Percentiles rank a stretch among this genome's conserved stretches.
Conservation (phyloP, 2,888 invertebrate species). For the Agrotis exclamationis region DNA sequence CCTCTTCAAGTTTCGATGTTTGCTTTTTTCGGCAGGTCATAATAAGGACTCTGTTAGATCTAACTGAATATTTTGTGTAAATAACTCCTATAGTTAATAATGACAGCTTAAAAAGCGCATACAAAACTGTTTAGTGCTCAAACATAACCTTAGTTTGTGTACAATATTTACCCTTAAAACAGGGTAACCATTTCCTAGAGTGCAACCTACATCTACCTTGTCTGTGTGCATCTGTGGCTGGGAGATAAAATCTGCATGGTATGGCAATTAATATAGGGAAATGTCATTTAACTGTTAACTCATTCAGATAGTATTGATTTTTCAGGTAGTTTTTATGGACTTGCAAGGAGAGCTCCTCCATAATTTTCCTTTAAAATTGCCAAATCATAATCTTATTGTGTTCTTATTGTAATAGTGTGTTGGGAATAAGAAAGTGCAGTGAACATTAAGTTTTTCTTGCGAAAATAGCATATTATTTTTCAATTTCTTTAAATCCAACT, state of each 20-base stretch:
- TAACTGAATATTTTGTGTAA: neutral
- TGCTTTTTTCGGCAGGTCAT: neutral
- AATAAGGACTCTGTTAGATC: neutral
- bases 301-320: conserved; percentile 44
- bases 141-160: conserved; percentile 10
- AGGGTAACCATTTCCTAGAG: conserved; percentile 22
- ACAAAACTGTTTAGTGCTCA: neutral
- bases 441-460: neutral
- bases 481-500: conserved; percentile 1
- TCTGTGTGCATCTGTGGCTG: conserved; percentile 35
- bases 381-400: neutral
- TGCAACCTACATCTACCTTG: conserved; percentile 18
- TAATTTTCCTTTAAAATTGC: neutral
- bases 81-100: neutral
- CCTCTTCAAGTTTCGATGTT: neutral
- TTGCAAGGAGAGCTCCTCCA: conserved; percentile 11
- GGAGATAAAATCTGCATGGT: conserved; percentile 34
- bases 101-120: neutral
- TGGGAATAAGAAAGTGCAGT: neutral
- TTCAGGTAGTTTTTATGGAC: neutral
- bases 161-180: conserved; percentile 24
- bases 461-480: neutral
- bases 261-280: conserved; percentile 40
- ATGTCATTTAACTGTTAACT: conserved; percentile 33
- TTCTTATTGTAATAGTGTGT: neutral